Percentiles rank a stretch among this genome's conserved stretches.
Evolutionary conservation across 2,797 vertebrate genomes (phyloP).

Genomic region (Xenops minutus): DNA sequence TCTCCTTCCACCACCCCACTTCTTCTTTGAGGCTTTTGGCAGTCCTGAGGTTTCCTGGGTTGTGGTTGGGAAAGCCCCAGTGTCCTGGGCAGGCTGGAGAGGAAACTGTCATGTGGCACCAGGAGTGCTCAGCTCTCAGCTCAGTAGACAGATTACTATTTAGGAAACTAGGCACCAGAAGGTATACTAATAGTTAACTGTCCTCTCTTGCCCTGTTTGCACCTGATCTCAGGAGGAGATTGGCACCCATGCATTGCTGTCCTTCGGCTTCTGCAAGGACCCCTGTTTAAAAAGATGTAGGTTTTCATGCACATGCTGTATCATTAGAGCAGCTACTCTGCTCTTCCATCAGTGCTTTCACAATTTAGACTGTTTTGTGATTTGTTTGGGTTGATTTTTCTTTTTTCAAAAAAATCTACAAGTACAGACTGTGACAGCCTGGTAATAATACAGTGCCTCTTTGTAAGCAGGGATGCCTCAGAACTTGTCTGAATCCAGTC

Average conservation of each 20-base stretch:
- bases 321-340: not conserved
- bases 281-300: not conserved
- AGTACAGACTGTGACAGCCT: not conserved
- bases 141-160: not conserved
- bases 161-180: not conserved
- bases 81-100: not conserved
- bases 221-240: not conserved
- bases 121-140: not conserved
- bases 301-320: rapidly evolving
- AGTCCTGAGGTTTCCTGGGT: not conserved
- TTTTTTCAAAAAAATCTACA: not conserved
- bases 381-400: not conserved
- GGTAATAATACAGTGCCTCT: not conserved
- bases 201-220: not conserved
- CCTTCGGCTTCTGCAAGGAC: not conserved
- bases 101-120: not conserved
- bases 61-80: not conserved
- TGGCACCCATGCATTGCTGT: not conserved
- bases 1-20: not conserved
- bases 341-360: not conserved
- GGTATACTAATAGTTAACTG: not conserved
- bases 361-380: not conserved
- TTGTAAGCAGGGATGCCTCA: not conserved
- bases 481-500: not conserved
- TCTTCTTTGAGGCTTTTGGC: not conserved